Percentiles rank a stretch among this genome's conserved stretches.
These are phyloP conservation scores for Chloebia gouldiae DNA, from an alignment of 2,113 vertebrate genomes.

Conservation along the genomic window DNA sequence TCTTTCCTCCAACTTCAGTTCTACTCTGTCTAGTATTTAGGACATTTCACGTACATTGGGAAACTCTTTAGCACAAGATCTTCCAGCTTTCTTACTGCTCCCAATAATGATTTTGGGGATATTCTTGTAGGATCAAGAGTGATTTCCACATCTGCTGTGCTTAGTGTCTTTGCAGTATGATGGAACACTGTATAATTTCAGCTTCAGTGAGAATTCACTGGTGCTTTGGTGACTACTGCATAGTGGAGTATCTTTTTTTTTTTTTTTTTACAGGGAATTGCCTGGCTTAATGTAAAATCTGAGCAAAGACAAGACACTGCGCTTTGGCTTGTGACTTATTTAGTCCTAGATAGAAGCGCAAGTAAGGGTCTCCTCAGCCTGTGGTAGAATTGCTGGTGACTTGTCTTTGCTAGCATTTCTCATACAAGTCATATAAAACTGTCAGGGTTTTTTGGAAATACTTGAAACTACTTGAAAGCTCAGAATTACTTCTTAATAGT, in stretches of 20 bases:
- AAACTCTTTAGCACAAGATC: not conserved
- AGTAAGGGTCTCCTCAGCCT: not conserved
- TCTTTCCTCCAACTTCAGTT: not conserved
- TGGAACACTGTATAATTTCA: not conserved
- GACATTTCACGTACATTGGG: not conserved
- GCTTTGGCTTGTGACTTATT: not conserved
- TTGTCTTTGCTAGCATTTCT: not conserved
- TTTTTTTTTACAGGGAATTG: not conserved
- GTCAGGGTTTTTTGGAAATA: not conserved
- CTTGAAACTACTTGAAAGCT: not conserved
- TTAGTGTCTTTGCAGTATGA: not conserved
- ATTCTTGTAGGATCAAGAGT: not conserved
- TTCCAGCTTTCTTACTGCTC: not conserved
- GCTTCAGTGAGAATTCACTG: not conserved
- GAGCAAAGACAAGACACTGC: not conserved
- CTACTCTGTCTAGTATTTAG: not conserved
- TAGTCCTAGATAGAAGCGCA: not conserved
- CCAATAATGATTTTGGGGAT: not conserved
- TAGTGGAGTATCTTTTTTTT: not conserved
- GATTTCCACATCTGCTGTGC: not conserved
- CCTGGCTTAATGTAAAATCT: not conserved
- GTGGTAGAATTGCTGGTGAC: not conserved
- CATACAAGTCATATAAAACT: not conserved
- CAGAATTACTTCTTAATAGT: not conserved
- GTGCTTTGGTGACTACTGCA: not conserved